Percentiles rank a stretch among this genome's conserved stretches.
phyloP scores from a whole-genome alignment of 2,797 vertebrate species.

The Pteropus rufus region DNA sequence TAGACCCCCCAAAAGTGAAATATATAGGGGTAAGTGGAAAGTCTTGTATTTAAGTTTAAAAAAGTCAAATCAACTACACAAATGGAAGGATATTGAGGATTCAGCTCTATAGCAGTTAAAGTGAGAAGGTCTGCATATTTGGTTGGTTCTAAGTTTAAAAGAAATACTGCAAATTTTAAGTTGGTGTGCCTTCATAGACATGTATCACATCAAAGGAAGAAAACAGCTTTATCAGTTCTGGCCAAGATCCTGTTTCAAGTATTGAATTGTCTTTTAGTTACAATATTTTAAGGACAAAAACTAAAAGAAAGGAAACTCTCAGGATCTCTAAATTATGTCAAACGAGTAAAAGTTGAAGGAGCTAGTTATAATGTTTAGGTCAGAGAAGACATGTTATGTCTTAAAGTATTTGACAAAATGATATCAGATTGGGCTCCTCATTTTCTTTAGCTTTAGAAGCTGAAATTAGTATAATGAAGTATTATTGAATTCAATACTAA shows the following conservation, averaged over 20 bases:
- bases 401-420: conserved; percentile 30
- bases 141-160: background rate
- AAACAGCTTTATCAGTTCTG: background rate
- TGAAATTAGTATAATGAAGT: background rate
- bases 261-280: background rate
- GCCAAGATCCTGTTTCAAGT: background rate
- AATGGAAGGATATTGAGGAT: background rate
- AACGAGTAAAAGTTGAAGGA: background rate
- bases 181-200: background rate
- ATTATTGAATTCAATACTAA: background rate
- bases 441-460: background rate
- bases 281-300: background rate
- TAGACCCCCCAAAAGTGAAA: background rate
- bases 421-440: background rate
- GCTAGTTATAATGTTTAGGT: background rate
- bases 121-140: background rate
- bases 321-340: background rate
- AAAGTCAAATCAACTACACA: background rate
- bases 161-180: background rate
- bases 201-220: background rate
- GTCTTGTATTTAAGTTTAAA: background rate
- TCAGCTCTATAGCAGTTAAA: background rate
- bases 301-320: background rate
- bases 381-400: background rate
- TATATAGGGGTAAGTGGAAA: background rate